Evolutionary conservation across 2,797 vertebrate genomes (phyloP).

Genomic region (Eulemur rubriventer): DNA sequence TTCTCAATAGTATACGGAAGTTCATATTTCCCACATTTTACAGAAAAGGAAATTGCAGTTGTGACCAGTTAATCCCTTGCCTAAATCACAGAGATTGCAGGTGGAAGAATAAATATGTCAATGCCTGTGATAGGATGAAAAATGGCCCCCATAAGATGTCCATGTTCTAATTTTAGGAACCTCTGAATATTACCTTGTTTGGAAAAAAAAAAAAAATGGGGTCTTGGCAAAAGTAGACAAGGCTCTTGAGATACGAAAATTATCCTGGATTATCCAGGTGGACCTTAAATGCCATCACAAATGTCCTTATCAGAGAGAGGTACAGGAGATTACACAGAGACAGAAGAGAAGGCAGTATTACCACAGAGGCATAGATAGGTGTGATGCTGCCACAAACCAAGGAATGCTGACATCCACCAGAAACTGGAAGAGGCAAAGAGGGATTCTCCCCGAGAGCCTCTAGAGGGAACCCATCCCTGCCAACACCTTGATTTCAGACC

Average conservation of each 20-base stretch:
- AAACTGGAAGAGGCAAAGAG: too few species aligned
- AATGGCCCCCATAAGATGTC: background rate
- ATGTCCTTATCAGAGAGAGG: background rate
- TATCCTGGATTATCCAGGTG: background rate
- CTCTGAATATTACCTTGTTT: background rate
- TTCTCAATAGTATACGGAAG: constrained; percentile 80
- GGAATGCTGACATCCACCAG: background rate
- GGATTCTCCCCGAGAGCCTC: background rate
- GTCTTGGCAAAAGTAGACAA: background rate
- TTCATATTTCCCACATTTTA: background rate
- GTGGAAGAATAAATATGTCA: background rate
- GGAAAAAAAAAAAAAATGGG: background rate
- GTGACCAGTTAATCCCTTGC: background rate
- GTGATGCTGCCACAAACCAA: background rate
- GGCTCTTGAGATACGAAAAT: background rate
- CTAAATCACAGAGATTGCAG: background rate
- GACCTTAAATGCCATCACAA: background rate
- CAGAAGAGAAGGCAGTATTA: background rate
- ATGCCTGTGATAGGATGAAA: background rate
- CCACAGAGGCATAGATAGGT: background rate
- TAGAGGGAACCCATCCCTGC: background rate
- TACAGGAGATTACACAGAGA: background rate
- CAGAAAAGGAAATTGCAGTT: background rate
- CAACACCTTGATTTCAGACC: background rate
- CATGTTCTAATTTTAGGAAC: background rate